These are phyloP conservation scores for Cladorhizidae sp. DNA, from an alignment of 37 sponge, comb jelly and placozoan genomes.

Conservation along the genomic window DNA sequence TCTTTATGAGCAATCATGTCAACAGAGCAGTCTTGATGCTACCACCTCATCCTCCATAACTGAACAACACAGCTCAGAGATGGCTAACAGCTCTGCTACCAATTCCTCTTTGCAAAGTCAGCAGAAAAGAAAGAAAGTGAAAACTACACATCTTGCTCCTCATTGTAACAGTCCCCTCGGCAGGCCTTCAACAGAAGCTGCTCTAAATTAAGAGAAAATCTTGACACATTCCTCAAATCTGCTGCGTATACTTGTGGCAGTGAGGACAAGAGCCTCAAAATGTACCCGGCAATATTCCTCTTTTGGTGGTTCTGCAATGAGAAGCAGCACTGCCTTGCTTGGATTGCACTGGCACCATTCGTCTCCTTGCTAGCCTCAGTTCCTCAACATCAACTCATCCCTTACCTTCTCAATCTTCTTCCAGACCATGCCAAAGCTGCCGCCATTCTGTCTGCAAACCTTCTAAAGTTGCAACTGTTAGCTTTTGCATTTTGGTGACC, in stretches of 20 bases:
- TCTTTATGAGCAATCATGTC: too few relatives aligned
- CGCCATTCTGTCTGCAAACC: constrained; percentile 26
- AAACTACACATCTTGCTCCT: too few relatives aligned
- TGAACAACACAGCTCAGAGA: too few relatives aligned
- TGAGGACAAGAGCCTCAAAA: constrained; percentile 53
- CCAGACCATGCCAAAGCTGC: too few relatives aligned
- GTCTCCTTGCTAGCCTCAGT: constrained; percentile 46
- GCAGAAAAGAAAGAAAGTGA: too few relatives aligned
- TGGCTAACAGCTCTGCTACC: too few relatives aligned
- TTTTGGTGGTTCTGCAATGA: constrained; percentile 2
- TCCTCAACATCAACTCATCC: constrained; percentile 25
- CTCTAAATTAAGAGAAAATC: neutral
- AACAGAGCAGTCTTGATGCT: too few relatives aligned
- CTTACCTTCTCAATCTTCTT: too few relatives aligned
- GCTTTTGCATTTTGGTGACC: constrained; percentile 64
- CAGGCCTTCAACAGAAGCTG: too few relatives aligned
- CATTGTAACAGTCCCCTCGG: too few relatives aligned
- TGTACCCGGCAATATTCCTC: constrained; percentile 32
- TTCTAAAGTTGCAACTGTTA: constrained; percentile 61
- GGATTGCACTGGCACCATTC: constrained; percentile 41
- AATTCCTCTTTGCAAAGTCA: too few relatives aligned
- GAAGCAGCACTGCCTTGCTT: constrained; percentile 41
- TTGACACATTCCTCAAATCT: constrained; percentile 57
- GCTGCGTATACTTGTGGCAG: constrained; percentile 17
- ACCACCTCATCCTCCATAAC: too few relatives aligned